These are phyloP conservation scores for Chloromyia formosa DNA, from an alignment of 2,888 invertebrate species.

Conservation along the genomic window DNA sequence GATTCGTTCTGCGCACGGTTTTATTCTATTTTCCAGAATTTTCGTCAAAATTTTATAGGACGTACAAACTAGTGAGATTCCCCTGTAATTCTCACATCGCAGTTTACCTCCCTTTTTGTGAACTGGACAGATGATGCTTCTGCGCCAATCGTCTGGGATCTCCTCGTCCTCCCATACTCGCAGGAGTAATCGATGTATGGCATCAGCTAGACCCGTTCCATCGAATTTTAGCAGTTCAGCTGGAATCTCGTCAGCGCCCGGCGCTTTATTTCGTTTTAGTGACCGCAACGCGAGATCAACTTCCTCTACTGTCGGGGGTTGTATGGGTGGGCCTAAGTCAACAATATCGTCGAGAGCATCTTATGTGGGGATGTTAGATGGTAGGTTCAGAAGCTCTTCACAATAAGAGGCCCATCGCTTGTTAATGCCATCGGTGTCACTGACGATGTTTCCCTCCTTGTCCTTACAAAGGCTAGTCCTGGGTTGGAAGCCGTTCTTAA, in stretches of 20 bases:
- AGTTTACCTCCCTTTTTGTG: conserved; percentile 34
- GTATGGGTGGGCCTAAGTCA: neutral
- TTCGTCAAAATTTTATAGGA: neutral
- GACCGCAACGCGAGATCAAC: neutral
- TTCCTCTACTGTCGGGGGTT: neutral
- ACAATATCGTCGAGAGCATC: neutral
- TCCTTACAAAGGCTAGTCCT: conserved; percentile 13
- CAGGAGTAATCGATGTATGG: neutral
- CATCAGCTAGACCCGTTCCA: neutral
- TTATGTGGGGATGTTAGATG: neutral
- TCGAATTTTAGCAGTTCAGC: conserved; percentile 21
- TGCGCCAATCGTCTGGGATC: conserved; percentile 20
- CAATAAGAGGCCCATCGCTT: neutral
- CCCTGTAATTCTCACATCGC: conserved; percentile 30
- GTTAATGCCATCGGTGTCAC: neutral
- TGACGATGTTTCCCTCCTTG: neutral
- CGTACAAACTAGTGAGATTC: conserved; percentile 14
- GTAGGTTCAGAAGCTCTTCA: conserved; percentile 9
- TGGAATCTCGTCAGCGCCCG: conserved; percentile 26
- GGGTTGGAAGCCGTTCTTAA: neutral
- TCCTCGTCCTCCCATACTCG: neutral
- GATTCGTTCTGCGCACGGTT: neutral
- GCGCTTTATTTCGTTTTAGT: conserved; percentile 19
- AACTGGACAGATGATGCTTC: conserved; percentile 7
- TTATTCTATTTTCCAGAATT: conserved; percentile 24